Conservation (phyloP, 35 echinoderm and acorn worm species). For the Heliocidaris tuberculata region DNA sequence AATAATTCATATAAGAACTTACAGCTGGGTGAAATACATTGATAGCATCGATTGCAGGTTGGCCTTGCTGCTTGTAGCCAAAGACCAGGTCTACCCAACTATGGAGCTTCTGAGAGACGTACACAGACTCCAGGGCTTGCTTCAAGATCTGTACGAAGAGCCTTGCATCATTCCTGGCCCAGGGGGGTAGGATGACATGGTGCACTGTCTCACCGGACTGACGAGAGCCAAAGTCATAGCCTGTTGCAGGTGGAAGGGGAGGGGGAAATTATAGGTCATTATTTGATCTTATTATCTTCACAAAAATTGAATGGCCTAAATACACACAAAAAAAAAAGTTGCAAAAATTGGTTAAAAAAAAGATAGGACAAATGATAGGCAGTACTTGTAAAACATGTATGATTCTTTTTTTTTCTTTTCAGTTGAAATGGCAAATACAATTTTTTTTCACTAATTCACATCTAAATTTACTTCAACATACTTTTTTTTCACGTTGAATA, state of each 20-base stretch:
- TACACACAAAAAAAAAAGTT: not conserved
- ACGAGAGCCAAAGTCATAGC: slow-evolving; percentile 78
- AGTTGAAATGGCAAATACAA: no score
- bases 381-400: no score
- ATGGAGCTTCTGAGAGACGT: slow-evolving; percentile 79
- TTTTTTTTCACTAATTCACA: no score
- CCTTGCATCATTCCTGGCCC: slow-evolving; percentile 74
- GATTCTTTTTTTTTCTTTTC: no score
- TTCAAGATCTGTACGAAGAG: slow-evolving; percentile 82
- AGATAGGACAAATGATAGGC: no score
- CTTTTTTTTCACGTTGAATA: no score
- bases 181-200: slow-evolving; percentile 76
- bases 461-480: no score
- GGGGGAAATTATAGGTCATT: not conserved
- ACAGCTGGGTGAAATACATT: slow-evolving; percentile 96
- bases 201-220: slow-evolving; percentile 76
- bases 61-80: slow-evolving; percentile 91
- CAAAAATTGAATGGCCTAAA: not conserved
- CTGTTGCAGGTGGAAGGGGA: slow-evolving; percentile 36
- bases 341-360: not conserved
- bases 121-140: slow-evolving; percentile 83
- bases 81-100: slow-evolving; percentile 95
- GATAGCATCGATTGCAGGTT: slow-evolving; percentile 74
- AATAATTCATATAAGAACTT: slow-evolving; percentile 29
- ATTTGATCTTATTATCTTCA: not conserved